Base-by-base conservation (phyloP, 2,113 vertebrate genomes). In the Patagioenas fasciata region DNA sequence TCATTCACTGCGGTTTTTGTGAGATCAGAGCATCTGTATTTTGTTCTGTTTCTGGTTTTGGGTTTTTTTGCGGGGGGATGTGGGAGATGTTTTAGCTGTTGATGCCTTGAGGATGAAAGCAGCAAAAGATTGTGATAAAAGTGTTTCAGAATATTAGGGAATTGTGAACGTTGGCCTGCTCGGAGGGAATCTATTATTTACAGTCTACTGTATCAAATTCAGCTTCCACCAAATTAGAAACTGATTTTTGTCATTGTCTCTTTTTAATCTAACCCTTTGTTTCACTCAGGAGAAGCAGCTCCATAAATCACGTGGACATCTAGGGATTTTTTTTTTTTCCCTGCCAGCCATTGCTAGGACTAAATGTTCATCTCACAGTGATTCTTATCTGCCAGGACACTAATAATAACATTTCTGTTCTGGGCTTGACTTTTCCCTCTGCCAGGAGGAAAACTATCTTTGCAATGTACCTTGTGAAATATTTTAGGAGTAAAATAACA, bases 141-240 rank as follows among this genome's bases (percentile, higher is more conserved):
- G 61, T 83, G 20, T 85, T 92, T 82, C 85, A 56, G 85, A 96
- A 75, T 78, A 65, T 91, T 89, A 93, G 82, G 78, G 80, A 72
- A 74, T 83, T 79, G 54, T 89, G 73, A 86, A 85, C 0, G 0
- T 58, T 93, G 61, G 58, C 87, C 96, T 78, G 51, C 88, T 96
- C 8, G 1, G 70, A 96, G 84, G 75, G 58, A 92, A 97, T 95
- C 94, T 97, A 81, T 97, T 97, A 97, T 96, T 96, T 97, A 96
- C 91, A 93, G 87, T 91, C 84, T 84, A 91, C 95, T 96, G 79
- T 95, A 96, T 95, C 92, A 95, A 97, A 95, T 95, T 92, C 86
- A 88, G 53, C 87, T 96, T 71, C 69, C 75, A 92, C 93, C 85
- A 84, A 95, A 95, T 96, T 96, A 96, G 92, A 95, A 96, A 90